Base-by-base conservation (phyloP, 2,888 invertebrate genomes). In the Acronicta alni region DNA sequence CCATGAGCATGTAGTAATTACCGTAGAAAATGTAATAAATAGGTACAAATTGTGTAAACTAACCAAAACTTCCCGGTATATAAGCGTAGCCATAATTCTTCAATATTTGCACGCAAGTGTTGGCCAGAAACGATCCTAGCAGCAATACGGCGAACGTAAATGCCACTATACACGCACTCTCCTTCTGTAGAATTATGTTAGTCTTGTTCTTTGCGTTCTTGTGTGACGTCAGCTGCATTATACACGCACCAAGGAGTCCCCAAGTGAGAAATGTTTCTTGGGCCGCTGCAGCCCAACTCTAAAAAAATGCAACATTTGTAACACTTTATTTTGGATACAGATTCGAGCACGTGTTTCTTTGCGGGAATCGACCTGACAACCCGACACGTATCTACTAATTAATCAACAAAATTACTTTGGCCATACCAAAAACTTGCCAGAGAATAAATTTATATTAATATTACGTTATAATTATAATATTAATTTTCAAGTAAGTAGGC, bases 241-340 rank as follows among this genome's bases (percentile, higher is more conserved):
- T 95, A 58, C 97, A 96, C 0, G 97, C 96, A 10, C 97, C 97
- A 20, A 98, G 92, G 9, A 98, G 88, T 1, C 98, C 98, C 98
- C 98, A 98, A 0, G 97, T 97, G 51, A 98, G 95, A 85, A 98
- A 98, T 0, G 96, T 96, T 89, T 98, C 98, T 84, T 98, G 97
- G 16, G 97, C 97, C 0, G 98, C 98, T 0, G 98, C 97, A 23
- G 97, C 95, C 98, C 98, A 98, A 73, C 98, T 96, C 96, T 97
- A 90, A 39, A 62, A 73, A 62, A 59, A 56, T 23, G 49, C 63
- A 67, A 9, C 8, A 26, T 9, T 8, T 26, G 9, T 8, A 26
- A 26, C 9, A 26, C 9, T 26, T 2, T 23, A 2, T 4, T 23
- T 23, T 23, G 23, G 6, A 23, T 23, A 23, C 23, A 23, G n/a